A percentile compares a stretch with the other conserved stretches of the same genome.
phyloP scores from a whole-genome alignment of 2,113 vertebrate species.

The Blennius ocellaris region DNA sequence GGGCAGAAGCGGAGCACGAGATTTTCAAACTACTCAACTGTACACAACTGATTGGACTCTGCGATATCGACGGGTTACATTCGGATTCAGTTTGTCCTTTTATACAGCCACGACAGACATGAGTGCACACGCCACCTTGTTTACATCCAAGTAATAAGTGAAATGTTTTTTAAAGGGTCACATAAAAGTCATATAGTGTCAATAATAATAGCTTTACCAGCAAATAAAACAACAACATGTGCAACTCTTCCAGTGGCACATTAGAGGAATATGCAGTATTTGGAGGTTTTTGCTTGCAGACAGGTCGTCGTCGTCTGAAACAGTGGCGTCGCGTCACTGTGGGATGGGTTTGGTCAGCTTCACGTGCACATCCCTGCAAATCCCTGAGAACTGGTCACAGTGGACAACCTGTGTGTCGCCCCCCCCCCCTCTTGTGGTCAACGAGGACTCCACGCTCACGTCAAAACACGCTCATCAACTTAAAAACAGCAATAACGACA shows the following conservation, averaged over 20 bases:
- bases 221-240: conserved; percentile 13
- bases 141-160: conserved; percentile 42
- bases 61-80: conserved; percentile 24
- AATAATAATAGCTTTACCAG: conserved; percentile 30
- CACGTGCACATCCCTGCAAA: conserved; percentile 71
- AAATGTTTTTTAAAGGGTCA: conserved; percentile 26
- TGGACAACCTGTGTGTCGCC: conserved; percentile 53
- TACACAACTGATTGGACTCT: conserved; percentile 40
- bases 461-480: conserved; percentile 35
- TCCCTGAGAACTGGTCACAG: conserved; percentile 81
- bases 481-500: conserved; percentile 41
- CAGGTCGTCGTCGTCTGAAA: conserved; percentile 5
- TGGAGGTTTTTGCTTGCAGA: conserved; percentile 17
- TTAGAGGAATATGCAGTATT: conserved; percentile 51
- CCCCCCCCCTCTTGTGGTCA: conserved; percentile 67
- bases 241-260: conserved; percentile 61
- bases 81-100: conserved; percentile 46
- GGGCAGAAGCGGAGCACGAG: conserved; percentile 58
- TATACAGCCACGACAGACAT: conserved; percentile 4
- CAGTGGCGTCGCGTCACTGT: conserved; percentile 28
- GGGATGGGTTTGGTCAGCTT: conserved; percentile 53
- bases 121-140: conserved; percentile 28
- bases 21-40: conserved; percentile 52
- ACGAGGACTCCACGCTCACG: conserved; percentile 65
- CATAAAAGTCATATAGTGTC: conserved; percentile 11